phyloP scores from a whole-genome alignment of 2,113 vertebrate species.

The Petaurus breviceps region DNA sequence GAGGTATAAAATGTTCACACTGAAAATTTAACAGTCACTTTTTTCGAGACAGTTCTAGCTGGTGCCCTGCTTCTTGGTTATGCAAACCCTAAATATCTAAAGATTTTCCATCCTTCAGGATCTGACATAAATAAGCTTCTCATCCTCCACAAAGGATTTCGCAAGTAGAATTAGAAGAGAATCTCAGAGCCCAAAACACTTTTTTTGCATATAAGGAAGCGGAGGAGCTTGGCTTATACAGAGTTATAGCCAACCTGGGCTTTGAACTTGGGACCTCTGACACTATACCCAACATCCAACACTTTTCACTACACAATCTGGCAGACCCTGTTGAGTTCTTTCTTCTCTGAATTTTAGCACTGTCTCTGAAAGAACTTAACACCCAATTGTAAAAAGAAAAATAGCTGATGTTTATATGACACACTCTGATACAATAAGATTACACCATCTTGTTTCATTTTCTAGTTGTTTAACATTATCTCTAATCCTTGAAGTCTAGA shows the following conservation, averaged over 20 bases:
- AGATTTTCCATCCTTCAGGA: background rate
- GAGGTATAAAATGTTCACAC: background rate
- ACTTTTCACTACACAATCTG: background rate
- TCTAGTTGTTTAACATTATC: background rate
- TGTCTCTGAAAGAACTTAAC: background rate
- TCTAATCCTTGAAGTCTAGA: background rate
- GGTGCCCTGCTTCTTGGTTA: background rate
- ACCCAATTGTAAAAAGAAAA: background rate
- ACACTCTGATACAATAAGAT: background rate
- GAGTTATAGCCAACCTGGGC: background rate
- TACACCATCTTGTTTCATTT: background rate
- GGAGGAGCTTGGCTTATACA: background rate
- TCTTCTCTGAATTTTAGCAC: background rate
- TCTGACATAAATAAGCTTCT: background rate
- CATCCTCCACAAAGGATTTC: background rate
- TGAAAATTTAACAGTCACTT: background rate
- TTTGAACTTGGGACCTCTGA: background rate
- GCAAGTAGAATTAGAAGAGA: background rate
- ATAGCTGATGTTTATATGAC: background rate
- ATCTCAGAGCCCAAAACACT: background rate
- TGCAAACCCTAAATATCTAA: background rate
- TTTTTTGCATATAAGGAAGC: background rate
- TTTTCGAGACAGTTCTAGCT: background rate
- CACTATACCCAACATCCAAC: background rate
- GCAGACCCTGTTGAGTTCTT: background rate